These are phyloP conservation scores for Stercorarius parasiticus DNA, from an alignment of 2,113 vertebrate genomes.

Conservation along the genomic window DNA sequence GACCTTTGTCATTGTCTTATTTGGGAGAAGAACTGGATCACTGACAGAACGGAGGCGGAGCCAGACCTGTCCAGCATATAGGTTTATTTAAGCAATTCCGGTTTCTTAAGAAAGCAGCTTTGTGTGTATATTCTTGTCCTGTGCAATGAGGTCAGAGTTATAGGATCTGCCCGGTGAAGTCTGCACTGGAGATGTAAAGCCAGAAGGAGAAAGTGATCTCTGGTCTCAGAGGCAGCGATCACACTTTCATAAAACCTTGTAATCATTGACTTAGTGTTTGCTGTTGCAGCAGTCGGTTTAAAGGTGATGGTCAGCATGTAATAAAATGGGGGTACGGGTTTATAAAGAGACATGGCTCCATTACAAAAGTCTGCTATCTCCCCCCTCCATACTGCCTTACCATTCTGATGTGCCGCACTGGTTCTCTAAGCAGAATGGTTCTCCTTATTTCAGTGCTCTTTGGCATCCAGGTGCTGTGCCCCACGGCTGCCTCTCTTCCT, in stretches of 20 bases:
- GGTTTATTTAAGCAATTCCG: neutral
- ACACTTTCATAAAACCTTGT: neutral
- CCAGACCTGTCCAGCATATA: neutral
- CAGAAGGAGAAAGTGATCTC: neutral
- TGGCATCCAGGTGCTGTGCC: neutral
- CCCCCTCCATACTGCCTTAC: neutral
- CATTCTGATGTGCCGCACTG: neutral
- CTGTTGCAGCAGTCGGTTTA: constrained; percentile 13
- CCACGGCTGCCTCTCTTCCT: neutral
- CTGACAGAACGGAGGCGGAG: neutral
- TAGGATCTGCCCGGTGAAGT: neutral
- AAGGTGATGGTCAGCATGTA: constrained; percentile 18
- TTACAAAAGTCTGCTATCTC: neutral
- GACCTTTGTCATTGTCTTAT: neutral
- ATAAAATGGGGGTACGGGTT: neutral
- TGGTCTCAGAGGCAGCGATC: neutral
- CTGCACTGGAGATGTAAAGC: neutral
- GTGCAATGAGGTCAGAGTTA: neutral
- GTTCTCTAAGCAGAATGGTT: constrained; percentile 34
- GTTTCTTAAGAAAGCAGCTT: neutral
- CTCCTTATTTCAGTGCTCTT: constrained; percentile 25
- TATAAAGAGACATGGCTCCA: neutral
- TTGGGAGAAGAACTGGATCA: neutral
- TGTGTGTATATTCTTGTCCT: neutral
- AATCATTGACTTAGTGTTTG: constrained; percentile 59